phyloP scores from a whole-genome alignment of 2,113 vertebrate genomes.

The Tragelaphus strepsiceros region DNA sequence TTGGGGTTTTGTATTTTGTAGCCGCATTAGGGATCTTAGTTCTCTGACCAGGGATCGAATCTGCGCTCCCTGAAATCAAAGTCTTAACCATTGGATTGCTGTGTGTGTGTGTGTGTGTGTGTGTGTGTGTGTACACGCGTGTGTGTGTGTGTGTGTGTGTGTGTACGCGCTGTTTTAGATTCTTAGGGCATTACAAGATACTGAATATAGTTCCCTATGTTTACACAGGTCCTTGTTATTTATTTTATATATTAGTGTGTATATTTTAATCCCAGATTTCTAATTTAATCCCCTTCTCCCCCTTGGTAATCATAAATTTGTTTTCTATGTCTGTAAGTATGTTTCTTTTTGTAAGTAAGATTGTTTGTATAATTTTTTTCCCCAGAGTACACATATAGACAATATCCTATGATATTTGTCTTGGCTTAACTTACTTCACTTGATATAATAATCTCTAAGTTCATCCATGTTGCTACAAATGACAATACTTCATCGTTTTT shows the following conservation, averaged over 20 bases:
- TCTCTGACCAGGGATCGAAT: not conserved
- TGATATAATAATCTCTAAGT: not conserved
- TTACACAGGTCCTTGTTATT: not conserved
- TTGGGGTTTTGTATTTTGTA: not conserved
- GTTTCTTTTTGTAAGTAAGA: not conserved
- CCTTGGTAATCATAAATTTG: not conserved
- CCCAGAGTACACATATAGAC: not conserved
- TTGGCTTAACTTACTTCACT: not conserved
- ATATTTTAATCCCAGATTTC: not conserved
- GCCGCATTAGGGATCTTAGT: not conserved
- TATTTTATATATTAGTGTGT: not conserved
- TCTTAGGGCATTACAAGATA: not conserved
- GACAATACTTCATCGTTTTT: not conserved
- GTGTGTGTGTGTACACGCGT: not conserved
- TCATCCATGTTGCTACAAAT: not conserved
- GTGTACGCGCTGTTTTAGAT: not conserved
- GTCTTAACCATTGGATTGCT: not conserved
- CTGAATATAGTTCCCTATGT: not conserved
- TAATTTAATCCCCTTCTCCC: not conserved
- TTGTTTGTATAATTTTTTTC: not conserved
- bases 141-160: too few relatives aligned
- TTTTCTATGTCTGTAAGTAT: not conserved
- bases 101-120: not conserved
- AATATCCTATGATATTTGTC: not conserved
- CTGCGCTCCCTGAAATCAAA: not conserved